Conservation (phyloP, 1,140 invertebrate species). For the Drosophila yakuba region DNA sequence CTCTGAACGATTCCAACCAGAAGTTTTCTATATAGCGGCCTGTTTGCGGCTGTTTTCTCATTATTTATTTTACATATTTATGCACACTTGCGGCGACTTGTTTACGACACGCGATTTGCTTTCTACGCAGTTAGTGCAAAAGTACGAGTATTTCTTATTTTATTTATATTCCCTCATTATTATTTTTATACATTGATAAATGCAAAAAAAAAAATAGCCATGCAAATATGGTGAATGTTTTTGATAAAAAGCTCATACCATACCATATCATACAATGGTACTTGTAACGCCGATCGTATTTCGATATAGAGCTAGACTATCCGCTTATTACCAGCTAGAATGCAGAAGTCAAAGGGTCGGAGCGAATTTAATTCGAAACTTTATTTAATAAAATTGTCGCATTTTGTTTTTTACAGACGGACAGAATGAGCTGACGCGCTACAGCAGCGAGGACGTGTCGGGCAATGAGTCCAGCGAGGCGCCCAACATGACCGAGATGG, state of each 20-base stretch:
- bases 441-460: constrained; percentile 84
- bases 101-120: constrained; percentile 75
- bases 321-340: background rate
- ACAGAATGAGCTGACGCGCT: constrained; percentile 83
- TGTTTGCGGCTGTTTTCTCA: constrained; percentile 50
- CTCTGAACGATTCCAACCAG: constrained; percentile 21
- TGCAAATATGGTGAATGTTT: constrained; percentile 40
- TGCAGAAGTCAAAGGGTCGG: background rate
- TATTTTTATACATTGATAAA: constrained; percentile 69
- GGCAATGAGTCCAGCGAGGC: constrained; percentile 84
- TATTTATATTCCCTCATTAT: constrained; percentile 23
- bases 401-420: constrained; percentile 54
- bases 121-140: constrained; percentile 74
- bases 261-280: background rate
- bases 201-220: constrained; percentile 48
- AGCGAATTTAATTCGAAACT: background rate
- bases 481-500: constrained; percentile 81
- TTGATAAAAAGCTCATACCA: constrained; percentile 10
- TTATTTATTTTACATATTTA: constrained; percentile 69
- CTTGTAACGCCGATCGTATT: background rate
- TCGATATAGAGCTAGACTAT: background rate
- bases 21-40: constrained; percentile 19
- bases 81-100: constrained; percentile 59
- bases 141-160: constrained; percentile 40
- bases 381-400: no score